Conservation (phyloP, 2,113 vertebrate genomes). For the Chionomys nivalis region DNA sequence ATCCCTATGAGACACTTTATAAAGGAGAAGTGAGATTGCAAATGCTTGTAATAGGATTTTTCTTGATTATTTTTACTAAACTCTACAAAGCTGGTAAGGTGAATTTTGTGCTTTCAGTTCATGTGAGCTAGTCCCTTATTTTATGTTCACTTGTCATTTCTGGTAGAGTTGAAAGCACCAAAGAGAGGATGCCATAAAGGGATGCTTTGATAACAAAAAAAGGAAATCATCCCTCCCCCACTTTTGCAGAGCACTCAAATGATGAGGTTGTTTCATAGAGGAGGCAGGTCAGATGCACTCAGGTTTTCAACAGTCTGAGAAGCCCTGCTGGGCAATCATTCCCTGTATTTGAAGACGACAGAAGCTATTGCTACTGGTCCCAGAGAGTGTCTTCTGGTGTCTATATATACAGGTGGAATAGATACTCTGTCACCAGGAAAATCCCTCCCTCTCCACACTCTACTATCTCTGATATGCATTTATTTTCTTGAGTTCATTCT, state of each 20-base stretch:
- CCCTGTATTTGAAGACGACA: neutral
- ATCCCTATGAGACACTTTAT: neutral
- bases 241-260: neutral
- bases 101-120: neutral
- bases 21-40: neutral
- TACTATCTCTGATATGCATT: neutral
- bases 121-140: neutral
- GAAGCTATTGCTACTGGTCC: neutral
- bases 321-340: constrained; percentile 18
- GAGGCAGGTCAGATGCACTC: neutral
- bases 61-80: neutral
- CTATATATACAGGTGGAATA: neutral
- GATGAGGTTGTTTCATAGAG: neutral
- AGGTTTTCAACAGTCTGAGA: constrained; percentile 40
- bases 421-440: neutral
- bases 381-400: neutral
- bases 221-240: neutral
- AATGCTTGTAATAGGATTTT: neutral
- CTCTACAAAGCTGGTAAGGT: neutral
- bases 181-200: neutral
- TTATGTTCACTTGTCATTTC: neutral
- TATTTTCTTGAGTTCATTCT: constrained; percentile 57
- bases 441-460: neutral
- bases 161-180: neutral
- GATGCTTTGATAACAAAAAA: neutral